Base-by-base conservation (phyloP, 92 coral and sea anemone genomes). In the Epizoanthus stellaris region DNA sequence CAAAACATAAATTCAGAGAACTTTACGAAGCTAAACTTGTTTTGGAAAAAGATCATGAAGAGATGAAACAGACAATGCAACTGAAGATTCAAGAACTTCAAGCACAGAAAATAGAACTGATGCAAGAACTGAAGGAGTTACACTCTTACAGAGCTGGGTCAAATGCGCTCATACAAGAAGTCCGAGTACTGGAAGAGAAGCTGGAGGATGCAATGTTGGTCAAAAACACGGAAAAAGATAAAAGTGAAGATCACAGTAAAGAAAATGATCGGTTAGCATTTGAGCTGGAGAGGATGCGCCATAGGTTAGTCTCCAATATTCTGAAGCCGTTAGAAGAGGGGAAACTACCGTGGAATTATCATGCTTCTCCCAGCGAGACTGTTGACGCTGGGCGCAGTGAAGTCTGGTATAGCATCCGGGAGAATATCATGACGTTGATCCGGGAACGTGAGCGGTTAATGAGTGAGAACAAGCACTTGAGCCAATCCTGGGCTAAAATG, bases 281-380 rank as follows among this genome's bases (percentile, higher is more conserved):
- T 53, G 89, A 87, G 34, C 70, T 86, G 43, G 80, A 93, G 58
- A 85, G 80, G 53, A 85, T 87, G 6, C 85, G 84, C 16, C 91
- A 91, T 80, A 76, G 96, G 54, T 71, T 93, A 11, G 86, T 93
- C 13, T 63, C 92, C 19, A 91, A 73, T 59, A 89, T 93, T 12
- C 76, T 86, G 10, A 89, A 75, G 74, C 92, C 94, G 17, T 81
- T 93, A 15, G 84, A 87, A 72, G 87, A 93, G 73, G 89, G 87
- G 0, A 77, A 75, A 5, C 9, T 86, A 16, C 85, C 81, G 10
- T 76, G 85, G 57, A 52, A 30, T 3, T 19, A 25, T 5, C 69
- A 87, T 54, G 82, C 89, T 4, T 90, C 90, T 91, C 82, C 88
- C 1, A 67, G 72, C n/a, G 80, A 82, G 23, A 19, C 6, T 20